phyloP scores from a whole-genome alignment of 2,113 vertebrate genomes.

The Corapipo altera region DNA sequence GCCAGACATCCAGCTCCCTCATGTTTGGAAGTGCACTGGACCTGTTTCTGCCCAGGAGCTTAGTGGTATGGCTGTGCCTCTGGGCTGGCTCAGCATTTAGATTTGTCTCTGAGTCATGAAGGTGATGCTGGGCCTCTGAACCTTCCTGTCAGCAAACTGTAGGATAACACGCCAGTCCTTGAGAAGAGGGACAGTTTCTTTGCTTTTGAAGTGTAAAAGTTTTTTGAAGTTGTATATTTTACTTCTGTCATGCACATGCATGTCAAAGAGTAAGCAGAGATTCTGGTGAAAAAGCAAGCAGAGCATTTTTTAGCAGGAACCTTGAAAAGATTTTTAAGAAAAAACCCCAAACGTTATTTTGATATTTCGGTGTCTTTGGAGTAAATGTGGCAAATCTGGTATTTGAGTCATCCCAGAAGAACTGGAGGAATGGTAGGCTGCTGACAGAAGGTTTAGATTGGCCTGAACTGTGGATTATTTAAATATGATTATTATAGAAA shows the following conservation, averaged over 20 bases:
- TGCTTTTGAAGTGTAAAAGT: not conserved
- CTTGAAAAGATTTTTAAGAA: not conserved
- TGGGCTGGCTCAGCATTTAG: not conserved
- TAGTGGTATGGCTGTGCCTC: too few relatives aligned
- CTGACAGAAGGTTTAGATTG: not conserved
- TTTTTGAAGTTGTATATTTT: not conserved
- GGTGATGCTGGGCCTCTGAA: not conserved
- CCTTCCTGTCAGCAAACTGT: not conserved
- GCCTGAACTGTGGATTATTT: not conserved
- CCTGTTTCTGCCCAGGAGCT: not conserved
- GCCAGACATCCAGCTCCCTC: not conserved
- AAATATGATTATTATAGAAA: not conserved
- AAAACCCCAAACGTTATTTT: not conserved
- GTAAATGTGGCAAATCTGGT: not conserved
- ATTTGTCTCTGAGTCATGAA: not conserved
- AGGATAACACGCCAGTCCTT: not conserved
- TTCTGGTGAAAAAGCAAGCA: not conserved
- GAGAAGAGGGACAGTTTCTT: not conserved
- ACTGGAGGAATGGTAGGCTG: not conserved
- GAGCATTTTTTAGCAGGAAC: not conserved
- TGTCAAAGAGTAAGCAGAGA: not conserved
- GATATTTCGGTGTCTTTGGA: not conserved
- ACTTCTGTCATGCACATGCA: rapidly evolving
- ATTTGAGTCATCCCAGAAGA: not conserved
- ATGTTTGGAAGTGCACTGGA: not conserved